Conservation (phyloP, 2,113 vertebrate genomes). For the Sminthopsis crassicaudata region DNA sequence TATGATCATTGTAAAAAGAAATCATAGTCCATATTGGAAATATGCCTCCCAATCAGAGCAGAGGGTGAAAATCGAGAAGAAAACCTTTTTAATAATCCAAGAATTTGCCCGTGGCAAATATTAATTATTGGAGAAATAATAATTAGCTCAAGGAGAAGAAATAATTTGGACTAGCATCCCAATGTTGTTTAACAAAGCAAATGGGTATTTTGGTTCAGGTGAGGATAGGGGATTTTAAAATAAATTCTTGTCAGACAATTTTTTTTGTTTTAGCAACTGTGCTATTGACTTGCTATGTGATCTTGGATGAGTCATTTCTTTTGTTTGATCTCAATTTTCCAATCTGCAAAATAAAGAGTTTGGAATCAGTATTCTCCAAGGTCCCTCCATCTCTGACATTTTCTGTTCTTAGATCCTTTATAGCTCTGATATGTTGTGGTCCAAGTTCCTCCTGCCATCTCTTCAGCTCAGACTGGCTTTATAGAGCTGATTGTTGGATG, state of each 20-base stretch:
- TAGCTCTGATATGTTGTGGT: neutral
- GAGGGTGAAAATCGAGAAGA: conserved; percentile 30
- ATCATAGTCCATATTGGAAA: conserved; percentile 35
- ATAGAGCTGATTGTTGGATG: neutral
- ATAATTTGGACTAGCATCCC: conserved; percentile 38
- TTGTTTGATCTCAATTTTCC: conserved; percentile 26
- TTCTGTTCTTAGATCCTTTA: conserved; percentile 6
- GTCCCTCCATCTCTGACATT: neutral
- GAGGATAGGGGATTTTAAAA: conserved; percentile 27
- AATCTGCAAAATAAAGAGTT: neutral
- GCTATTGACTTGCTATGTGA: neutral
- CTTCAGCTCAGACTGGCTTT: neutral
- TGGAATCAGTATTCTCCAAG: neutral
- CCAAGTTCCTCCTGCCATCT: neutral
- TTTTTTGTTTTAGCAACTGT: conserved; percentile 47
- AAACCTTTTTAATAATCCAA: conserved; percentile 16
- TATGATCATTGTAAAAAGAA: conserved; percentile 47
- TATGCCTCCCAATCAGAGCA: conserved; percentile 34
- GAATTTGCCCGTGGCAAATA: neutral
- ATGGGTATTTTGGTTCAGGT: conserved; percentile 49
- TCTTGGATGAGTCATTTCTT: conserved; percentile 10
- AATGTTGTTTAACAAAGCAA: conserved; percentile 48
- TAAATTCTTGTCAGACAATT: conserved; percentile 48
- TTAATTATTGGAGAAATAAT: conserved; percentile 13
- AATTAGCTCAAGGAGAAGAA: conserved; percentile 47